Conservation (phyloP, 1,140 invertebrate genomes). For the Diplogasteroides magnus region DNA sequence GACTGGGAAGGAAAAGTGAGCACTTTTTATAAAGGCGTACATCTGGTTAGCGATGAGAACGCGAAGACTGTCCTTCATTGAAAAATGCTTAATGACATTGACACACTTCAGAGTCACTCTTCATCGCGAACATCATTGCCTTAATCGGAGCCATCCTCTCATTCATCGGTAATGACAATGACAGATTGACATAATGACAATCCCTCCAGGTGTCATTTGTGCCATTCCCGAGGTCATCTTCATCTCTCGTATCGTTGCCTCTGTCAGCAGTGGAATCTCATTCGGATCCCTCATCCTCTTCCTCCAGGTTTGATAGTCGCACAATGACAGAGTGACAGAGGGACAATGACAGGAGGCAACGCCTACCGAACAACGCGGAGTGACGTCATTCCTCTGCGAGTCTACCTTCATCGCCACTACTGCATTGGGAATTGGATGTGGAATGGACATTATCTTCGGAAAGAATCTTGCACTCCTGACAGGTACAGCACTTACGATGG, state of each 20-base stretch:
- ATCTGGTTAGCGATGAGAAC: conserved; percentile 12
- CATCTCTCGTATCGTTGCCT: conserved; percentile 38
- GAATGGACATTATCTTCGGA: conserved; percentile 41
- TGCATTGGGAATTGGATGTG: conserved; percentile 46
- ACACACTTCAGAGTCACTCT: conserved; percentile 26
- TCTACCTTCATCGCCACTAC: conserved; percentile 38
- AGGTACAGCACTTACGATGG: no score
- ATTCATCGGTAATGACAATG: conserved; percentile 6
- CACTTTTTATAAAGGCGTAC: not conserved
- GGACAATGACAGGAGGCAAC: conserved; percentile 40
- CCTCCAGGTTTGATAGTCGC: conserved; percentile 33
- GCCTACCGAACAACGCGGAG: conserved; percentile 38
- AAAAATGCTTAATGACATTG: conserved; percentile 19
- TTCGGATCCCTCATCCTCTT: conserved; percentile 48
- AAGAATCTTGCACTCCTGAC: conserved; percentile 33
- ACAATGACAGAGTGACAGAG: conserved; percentile 8
- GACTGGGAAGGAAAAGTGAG: conserved; percentile 34
- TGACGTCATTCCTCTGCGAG: conserved; percentile 42
- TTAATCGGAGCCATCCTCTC: conserved; percentile 26
- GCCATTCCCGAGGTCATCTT: conserved; percentile 32
- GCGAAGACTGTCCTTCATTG: conserved; percentile 15
- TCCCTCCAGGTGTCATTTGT: no score
- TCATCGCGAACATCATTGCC: conserved; percentile 31
- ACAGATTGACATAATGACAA: no score
- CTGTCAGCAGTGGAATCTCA: conserved; percentile 37